Conservation (phyloP, 2,888 invertebrate genomes). For the Drosophila limbata region DNA sequence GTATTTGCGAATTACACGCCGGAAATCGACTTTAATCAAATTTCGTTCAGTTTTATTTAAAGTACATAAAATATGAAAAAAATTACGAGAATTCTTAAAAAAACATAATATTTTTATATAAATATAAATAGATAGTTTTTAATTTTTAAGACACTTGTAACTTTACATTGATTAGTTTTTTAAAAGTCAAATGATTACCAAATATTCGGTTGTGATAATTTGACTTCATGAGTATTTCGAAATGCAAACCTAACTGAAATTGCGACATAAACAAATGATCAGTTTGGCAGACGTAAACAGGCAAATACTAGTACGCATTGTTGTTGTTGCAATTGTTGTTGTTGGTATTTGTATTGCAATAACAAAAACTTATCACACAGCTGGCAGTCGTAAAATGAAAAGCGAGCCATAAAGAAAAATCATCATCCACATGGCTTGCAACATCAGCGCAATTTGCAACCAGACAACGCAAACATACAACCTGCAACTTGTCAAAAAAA, state of each 20-base stretch:
- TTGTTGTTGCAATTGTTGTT: conserved; percentile 16
- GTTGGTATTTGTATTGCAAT: conserved; percentile 16
- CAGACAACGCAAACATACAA: conserved; percentile 40
- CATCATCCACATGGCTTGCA: conserved; percentile 60
- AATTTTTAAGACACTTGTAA: too few relatives aligned
- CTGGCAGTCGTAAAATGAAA: conserved; percentile 51
- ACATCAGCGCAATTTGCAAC: conserved; percentile 68
- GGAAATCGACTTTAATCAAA: too few relatives aligned
- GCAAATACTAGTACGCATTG: conserved; percentile 7
- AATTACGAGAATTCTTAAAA: too few relatives aligned
- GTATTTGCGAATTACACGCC: too few relatives aligned
- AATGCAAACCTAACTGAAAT: conserved; percentile 7
- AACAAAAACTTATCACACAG: conserved; percentile 52
- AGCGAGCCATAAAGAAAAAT: conserved; percentile 45
- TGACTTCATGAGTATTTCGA: neutral
- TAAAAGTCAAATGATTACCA: neutral
- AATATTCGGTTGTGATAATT: neutral
- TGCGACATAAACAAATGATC: conserved; percentile 40
- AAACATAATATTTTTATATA: too few relatives aligned
- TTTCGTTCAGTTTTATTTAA: too few relatives aligned
- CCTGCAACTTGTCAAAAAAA: conserved; percentile 41
- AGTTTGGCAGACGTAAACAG: conserved; percentile 34
- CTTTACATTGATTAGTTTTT: neutral
- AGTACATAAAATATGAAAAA: neutral
- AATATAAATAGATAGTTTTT: too few relatives aligned